These are phyloP conservation scores for Rhinolophus ferrumequinum DNA, from an alignment of 2,113 vertebrate genomes.

Conservation along the genomic window DNA sequence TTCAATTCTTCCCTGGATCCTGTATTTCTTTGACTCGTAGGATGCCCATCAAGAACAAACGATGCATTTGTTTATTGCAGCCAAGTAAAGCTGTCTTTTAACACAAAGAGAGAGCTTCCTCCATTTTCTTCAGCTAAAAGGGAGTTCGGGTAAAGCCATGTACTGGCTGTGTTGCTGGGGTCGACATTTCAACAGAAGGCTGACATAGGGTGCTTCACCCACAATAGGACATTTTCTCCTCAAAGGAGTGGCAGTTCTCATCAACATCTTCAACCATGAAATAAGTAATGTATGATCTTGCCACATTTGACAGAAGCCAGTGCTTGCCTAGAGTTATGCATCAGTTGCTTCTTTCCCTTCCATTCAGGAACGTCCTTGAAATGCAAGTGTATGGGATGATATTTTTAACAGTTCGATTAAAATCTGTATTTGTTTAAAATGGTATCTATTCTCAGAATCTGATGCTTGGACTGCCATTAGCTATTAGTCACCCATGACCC, in stretches of 20 bases:
- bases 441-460: neutral
- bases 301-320: fast-evolving
- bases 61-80: neutral
- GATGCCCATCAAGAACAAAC: neutral
- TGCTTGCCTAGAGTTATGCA: neutral
- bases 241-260: neutral
- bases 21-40: neutral
- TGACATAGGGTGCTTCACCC: neutral
- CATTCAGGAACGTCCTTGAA: neutral
- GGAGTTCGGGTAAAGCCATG: neutral
- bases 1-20: neutral
- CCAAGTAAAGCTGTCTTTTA: neutral
- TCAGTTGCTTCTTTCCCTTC: neutral
- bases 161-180: neutral
- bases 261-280: neutral
- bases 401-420: neutral
- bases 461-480: neutral
- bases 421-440: neutral
- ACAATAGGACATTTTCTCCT: neutral
- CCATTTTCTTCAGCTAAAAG: neutral
- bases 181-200: neutral
- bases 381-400: neutral
- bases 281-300: neutral
- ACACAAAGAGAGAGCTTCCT: neutral
- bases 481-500: neutral